Percentiles rank a stretch among this genome's conserved stretches.
Evolutionary conservation across 2,113 vertebrate genomes (phyloP).

Genomic region (Cavia aperea): DNA sequence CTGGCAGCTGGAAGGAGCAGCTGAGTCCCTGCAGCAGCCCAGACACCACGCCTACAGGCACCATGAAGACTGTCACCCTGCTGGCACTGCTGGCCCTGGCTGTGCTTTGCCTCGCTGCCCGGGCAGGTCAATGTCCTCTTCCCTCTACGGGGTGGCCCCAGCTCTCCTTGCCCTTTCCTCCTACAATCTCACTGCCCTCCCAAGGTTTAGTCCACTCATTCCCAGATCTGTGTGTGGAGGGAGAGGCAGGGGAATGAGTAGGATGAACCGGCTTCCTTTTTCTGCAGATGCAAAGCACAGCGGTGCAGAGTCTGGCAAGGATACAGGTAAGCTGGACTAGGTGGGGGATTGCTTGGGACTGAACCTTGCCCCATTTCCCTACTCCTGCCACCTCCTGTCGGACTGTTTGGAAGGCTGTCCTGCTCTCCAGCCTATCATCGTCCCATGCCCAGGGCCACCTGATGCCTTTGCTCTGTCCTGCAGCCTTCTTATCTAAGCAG

Average conservation of each 20-base stretch:
- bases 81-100: constrained; percentile 65
- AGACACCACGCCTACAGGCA: not conserved
- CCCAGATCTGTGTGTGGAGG: not conserved
- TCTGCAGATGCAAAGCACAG: constrained; percentile 59
- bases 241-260: not conserved
- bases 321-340: not conserved
- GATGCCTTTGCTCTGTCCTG: not conserved
- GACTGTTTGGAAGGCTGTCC: not conserved
- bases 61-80: constrained; percentile 63
- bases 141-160: no score
- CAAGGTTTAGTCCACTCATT: not conserved
- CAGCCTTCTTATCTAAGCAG: constrained; percentile 75
- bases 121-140: constrained; percentile 51
- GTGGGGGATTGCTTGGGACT: not conserved
- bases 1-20: not conserved
- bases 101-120: constrained; percentile 52
- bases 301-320: not conserved
- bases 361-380: not conserved
- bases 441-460: not conserved
- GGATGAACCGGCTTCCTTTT: not conserved
- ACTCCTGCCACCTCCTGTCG: not conserved
- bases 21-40: not conserved
- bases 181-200: not conserved
- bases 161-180: not conserved
- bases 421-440: not conserved